phyloP scores from a whole-genome alignment of 92 coral and sea anemone genomes.

The Bergia puertoricense region DNA sequence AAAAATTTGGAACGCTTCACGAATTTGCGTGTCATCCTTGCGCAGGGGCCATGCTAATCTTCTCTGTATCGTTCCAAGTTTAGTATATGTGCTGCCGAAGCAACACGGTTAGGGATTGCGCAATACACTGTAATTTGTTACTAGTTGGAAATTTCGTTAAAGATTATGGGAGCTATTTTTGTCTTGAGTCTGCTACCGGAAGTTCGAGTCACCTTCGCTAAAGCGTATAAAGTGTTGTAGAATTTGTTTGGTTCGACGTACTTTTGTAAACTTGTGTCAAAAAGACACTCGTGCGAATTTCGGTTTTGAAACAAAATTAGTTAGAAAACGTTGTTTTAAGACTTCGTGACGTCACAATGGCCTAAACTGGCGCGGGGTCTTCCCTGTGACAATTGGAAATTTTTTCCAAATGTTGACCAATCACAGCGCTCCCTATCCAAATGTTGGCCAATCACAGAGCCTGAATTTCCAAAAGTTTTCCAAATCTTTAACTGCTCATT shows the following conservation, averaged over 20 bases:
- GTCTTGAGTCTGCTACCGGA: conserved; percentile 26
- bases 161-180: conserved; percentile 33
- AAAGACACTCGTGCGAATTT: conserved; percentile 24
- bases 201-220: conserved; percentile 27
- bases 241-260: conserved; percentile 26
- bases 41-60: conserved; percentile 56
- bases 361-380: conserved; percentile 28
- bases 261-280: conserved; percentile 25
- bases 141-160: conserved; percentile 43
- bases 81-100: conserved; percentile 59
- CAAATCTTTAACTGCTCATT: conserved; percentile 26
- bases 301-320: conserved; percentile 25
- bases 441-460: conserved; percentile 33
- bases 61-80: conserved; percentile 73
- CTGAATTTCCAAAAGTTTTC: conserved; percentile 29
- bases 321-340: conserved; percentile 27
- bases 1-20: conserved; percentile 8
- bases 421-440: conserved; percentile 9
- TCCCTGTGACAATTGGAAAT: conserved; percentile 4
- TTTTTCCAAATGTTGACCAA: conserved; percentile 8
- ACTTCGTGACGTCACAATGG: conserved; percentile 27
- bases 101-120: conserved; percentile 40
- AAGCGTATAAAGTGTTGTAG: conserved; percentile 28
- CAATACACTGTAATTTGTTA: conserved; percentile 42
- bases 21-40: conserved; percentile 4